phyloP scores from a whole-genome alignment of 2,113 vertebrate species.

The Aramus guarauna region DNA sequence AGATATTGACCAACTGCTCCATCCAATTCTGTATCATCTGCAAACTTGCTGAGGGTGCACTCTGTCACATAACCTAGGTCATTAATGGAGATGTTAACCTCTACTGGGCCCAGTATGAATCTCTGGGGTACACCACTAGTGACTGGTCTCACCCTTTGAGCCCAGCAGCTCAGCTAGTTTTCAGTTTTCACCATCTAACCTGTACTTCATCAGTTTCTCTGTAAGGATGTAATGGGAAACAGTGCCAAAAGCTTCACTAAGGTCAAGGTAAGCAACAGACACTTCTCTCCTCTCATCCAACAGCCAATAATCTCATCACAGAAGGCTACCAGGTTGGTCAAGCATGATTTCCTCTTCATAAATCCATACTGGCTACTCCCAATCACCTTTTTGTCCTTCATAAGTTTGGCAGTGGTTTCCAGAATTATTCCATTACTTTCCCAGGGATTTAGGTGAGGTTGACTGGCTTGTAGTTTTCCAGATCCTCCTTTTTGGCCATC shows the following conservation, averaged over 20 bases:
- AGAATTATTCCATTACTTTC: not conserved
- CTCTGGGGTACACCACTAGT: not conserved
- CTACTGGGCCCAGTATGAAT: accelerated
- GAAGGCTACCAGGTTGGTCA: not conserved
- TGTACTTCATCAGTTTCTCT: not conserved
- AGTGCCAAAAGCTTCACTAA: not conserved
- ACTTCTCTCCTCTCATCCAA: not conserved
- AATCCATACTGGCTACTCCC: not conserved
- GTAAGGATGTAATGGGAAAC: not conserved
- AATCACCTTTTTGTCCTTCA: not conserved
- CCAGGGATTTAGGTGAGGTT: not conserved
- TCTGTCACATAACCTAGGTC: not conserved
- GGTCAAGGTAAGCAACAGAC: not conserved
- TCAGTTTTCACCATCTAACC: not conserved
- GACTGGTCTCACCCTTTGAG: not conserved
- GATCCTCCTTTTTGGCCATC: not conserved
- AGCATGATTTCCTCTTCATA: not conserved
- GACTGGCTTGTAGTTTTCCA: not conserved
- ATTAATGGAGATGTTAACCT: not conserved
- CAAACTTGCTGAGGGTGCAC: not conserved
- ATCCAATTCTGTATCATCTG: not conserved
- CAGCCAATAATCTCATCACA: not conserved
- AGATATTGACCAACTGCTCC: not conserved
- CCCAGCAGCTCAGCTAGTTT: not conserved
- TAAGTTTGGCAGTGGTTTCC: not conserved